Percentiles rank a stretch among this genome's conserved stretches.
Conservation (phyloP, 2,113 vertebrate species). For the Camelus bactrianus region DNA sequence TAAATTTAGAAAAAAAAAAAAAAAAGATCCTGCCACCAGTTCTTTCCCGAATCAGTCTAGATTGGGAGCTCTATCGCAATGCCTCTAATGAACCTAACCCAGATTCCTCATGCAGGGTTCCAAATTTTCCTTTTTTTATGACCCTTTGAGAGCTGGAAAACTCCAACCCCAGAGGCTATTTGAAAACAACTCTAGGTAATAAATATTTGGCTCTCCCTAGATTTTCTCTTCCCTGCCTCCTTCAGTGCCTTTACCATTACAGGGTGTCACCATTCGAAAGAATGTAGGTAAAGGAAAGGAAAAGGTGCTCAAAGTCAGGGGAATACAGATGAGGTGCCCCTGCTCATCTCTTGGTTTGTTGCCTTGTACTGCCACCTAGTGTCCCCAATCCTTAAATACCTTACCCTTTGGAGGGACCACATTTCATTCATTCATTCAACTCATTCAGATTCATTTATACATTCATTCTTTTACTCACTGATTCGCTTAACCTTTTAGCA, state of each 20-base stretch:
- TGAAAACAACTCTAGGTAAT: background rate
- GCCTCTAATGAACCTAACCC: background rate
- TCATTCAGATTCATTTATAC: too few relatives aligned
- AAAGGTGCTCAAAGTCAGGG: background rate
- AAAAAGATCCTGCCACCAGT: background rate
- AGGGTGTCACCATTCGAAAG: background rate
- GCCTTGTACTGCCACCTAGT: slow-evolving; percentile 76
- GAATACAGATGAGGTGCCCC: accelerated
- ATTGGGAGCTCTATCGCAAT: background rate
- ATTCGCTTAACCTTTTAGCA: background rate
- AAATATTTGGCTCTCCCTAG: background rate
- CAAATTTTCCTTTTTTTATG: background rate
- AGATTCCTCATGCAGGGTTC: background rate
- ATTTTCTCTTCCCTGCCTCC: background rate
- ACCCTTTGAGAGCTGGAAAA: background rate
- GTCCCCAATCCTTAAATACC: background rate
- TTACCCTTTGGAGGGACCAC: background rate
- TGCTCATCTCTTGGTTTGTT: background rate
- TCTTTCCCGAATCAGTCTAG: background rate
- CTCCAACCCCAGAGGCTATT: background rate
- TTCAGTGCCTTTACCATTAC: background rate
- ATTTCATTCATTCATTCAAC: background rate
- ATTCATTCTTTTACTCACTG: background rate
- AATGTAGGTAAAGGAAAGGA: background rate
- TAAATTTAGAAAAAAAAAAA: background rate